A percentile compares a stretch with the other conserved stretches of the same genome.
These are phyloP conservation scores for Agrilus mali DNA, from an alignment of 2,888 invertebrate genomes.

Conservation along the genomic window DNA sequence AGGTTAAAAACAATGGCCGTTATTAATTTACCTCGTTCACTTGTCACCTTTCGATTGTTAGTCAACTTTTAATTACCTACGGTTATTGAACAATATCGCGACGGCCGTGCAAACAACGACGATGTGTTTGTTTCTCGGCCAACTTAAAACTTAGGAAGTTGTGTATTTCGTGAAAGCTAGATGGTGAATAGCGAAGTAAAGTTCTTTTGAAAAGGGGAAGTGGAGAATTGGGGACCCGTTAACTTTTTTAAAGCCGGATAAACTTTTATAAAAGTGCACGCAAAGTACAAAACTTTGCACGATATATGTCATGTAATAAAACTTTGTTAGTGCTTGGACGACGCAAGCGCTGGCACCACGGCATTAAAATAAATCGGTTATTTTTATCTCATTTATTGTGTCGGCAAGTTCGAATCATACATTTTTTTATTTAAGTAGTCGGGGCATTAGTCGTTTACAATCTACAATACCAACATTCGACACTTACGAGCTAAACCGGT, in stretches of 20 bases:
- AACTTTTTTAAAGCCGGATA: slow-evolving; percentile 11
- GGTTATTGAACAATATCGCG: too few species aligned
- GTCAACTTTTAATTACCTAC: too few species aligned
- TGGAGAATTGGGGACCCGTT: slow-evolving; percentile 8
- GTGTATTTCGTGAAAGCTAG: slow-evolving; percentile 12
- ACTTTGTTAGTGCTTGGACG: slow-evolving; percentile 14
- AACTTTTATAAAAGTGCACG: slow-evolving; percentile 13
- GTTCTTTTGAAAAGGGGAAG: slow-evolving; percentile 10
- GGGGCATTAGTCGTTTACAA: neutral
- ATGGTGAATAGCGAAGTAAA: slow-evolving; percentile 11
- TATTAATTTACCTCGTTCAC: too few species aligned
- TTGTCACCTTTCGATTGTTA: too few species aligned
- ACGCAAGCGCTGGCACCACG: slow-evolving; percentile 10
- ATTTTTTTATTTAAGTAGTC: neutral
- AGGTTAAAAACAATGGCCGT: too few species aligned
- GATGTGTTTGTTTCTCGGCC: too few species aligned
- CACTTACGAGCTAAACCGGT: neutral
- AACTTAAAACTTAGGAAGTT: slow-evolving; percentile 1
- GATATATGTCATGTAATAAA: slow-evolving; percentile 18
- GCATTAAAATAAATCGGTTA: slow-evolving; percentile 16
- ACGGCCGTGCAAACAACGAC: too few species aligned
- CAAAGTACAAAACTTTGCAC: slow-evolving; percentile 17
- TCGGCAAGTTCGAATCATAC: slow-evolving; percentile 16
- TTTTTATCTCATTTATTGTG: slow-evolving; percentile 20
- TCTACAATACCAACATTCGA: neutral